Evolutionary conservation across 2,888 invertebrate genomes (phyloP).

Genomic region (Chrysomela aeneicollis): DNA sequence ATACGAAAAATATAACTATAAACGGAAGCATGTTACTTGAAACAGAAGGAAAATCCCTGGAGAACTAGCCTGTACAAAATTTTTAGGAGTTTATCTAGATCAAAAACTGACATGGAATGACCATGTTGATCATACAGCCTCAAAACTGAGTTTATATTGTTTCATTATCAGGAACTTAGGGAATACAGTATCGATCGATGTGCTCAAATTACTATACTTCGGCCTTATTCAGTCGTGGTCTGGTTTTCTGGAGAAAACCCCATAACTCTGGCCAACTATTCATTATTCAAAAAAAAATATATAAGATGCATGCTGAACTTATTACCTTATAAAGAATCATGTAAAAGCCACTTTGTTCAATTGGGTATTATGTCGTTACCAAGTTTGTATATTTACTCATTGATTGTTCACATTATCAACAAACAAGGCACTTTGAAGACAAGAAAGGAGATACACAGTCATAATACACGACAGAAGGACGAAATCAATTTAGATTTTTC

Average conservation of each 20-base stretch:
- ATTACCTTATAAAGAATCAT: not conserved
- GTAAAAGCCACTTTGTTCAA: not conserved
- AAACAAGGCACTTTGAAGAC: not conserved
- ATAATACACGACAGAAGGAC: conserved; percentile 5
- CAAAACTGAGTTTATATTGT: not conserved
- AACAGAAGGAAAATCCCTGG: not conserved
- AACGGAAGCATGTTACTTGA: not conserved
- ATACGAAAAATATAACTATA: too few relatives aligned
- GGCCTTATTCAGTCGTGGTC: conserved; percentile 3
- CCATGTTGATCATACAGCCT: conserved; percentile 7
- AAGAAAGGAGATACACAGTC: not conserved
- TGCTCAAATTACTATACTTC: not conserved
- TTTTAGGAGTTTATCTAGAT: not conserved
- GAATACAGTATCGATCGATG: too few relatives aligned
- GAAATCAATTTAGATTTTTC: not conserved
- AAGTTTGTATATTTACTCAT: conserved; percentile 7
- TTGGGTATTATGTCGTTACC: not conserved
- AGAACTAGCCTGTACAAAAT: not conserved
- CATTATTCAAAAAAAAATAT: conserved; percentile 3
- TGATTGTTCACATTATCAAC: not conserved
- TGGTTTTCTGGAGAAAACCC: not conserved
- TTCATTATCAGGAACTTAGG: not conserved
- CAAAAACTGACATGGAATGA: not conserved
- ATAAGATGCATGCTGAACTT: not conserved
- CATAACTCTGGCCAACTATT: conserved; percentile 5